Conservation (phyloP, 2,113 vertebrate species). For the Cervus canadensis region DNA sequence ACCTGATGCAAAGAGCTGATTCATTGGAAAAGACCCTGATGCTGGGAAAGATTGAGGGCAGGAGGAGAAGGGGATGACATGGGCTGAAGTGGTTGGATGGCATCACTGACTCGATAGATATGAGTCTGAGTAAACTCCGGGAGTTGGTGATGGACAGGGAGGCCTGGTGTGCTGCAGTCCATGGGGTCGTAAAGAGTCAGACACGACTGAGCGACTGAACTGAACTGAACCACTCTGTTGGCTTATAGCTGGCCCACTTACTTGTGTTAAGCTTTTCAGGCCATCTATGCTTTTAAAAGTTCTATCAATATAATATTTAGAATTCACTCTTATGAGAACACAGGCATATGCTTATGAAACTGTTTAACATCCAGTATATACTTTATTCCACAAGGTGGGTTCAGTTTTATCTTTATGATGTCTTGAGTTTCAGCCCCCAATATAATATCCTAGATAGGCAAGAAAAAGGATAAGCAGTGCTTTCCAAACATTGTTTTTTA, state of each 20-base stretch:
- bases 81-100: neutral
- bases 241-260: neutral
- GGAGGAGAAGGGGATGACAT: neutral
- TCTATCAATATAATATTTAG: neutral
- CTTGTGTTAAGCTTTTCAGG: neutral
- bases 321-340: neutral
- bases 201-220: rapidly evolving
- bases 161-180: neutral
- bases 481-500: neutral
- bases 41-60: neutral
- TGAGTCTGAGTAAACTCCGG: neutral
- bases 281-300: neutral
- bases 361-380: neutral
- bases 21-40: neutral
- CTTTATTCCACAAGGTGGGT: neutral
- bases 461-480: neutral
- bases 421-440: neutral
- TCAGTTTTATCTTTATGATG: neutral
- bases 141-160: neutral
- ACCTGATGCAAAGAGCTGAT: neutral
- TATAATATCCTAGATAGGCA: neutral
- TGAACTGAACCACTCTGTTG: neutral
- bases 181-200: neutral
- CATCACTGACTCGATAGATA: neutral
- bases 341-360: neutral